Percentiles rank a stretch among this genome's conserved stretches.
These are phyloP conservation scores for Nephila pilipes DNA, from an alignment of 1,140 invertebrate genomes.

Conservation along the genomic window DNA sequence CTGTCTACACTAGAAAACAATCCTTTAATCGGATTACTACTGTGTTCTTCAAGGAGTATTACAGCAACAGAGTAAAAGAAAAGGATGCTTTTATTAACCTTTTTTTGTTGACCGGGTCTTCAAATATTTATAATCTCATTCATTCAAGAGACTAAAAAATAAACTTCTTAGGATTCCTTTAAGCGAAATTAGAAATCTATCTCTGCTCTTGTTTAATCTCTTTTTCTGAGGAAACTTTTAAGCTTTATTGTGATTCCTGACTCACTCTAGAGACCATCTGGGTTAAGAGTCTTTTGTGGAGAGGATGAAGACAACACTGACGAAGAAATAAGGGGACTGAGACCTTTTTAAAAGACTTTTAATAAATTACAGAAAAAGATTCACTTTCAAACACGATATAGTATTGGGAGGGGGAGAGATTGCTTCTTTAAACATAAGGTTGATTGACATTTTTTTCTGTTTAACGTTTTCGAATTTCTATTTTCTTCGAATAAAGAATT, in stretches of 20 bases:
- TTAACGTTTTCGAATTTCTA: too few relatives aligned
- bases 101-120: neutral
- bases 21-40: conserved; percentile 17
- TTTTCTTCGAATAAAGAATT: too few relatives aligned
- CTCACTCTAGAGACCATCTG: neutral
- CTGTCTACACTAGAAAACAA: conserved; percentile 10
- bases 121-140: neutral
- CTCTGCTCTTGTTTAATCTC: neutral
- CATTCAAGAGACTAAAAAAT: neutral
- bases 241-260: neutral
- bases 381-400: too few relatives aligned
- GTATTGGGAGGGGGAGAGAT: too few relatives aligned
- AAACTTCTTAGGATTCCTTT: neutral
- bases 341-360: too few relatives aligned
- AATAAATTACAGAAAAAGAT: too few relatives aligned
- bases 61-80: neutral
- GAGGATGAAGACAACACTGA: too few relatives aligned
- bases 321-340: too few relatives aligned
- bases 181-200: neutral
- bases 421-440: too few relatives aligned
- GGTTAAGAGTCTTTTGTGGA: neutral
- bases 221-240: neutral
- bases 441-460: too few relatives aligned
- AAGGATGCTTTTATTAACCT: neutral
- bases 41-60: neutral